Conservation (phyloP, 2,888 invertebrate genomes). For the Ornithoptera alexandrae region DNA sequence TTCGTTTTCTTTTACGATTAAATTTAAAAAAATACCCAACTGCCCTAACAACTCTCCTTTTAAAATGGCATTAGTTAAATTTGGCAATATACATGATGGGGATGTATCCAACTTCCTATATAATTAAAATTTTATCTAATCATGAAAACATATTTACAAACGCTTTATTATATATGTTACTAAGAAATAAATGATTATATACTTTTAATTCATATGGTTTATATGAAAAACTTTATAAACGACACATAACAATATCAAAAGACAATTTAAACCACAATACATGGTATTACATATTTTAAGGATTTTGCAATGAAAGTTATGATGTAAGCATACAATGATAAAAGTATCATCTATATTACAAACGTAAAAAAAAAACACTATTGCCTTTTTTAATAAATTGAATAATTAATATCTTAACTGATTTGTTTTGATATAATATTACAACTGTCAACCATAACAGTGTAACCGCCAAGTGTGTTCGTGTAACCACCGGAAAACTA, state of each 20-base stretch:
- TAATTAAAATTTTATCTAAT: conserved; percentile 52
- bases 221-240: too few relatives aligned
- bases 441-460: conserved; percentile 36
- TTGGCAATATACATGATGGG: conserved; percentile 22
- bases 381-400: too few relatives aligned
- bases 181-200: neutral
- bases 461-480: conserved; percentile 69
- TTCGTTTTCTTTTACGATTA: neutral
- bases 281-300: too few relatives aligned
- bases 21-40: neutral
- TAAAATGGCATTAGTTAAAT: conserved; percentile 16
- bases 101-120: conserved; percentile 41
- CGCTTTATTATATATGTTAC: conserved; percentile 55
- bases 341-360: too few relatives aligned
- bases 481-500: conserved; percentile 45
- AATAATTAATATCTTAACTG: too few relatives aligned
- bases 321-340: too few relatives aligned
- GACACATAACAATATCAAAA: too few relatives aligned
- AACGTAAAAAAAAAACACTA: too few relatives aligned
- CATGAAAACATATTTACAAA: conserved; percentile 51
- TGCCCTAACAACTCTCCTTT: neutral
- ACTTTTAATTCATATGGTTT: too few relatives aligned
- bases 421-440: conserved; percentile 19
- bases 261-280: too few relatives aligned
- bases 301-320: too few relatives aligned